These are phyloP conservation scores for Geotrypetes seraphini DNA, from an alignment of 2,797 vertebrate genomes.

Conservation along the genomic window DNA sequence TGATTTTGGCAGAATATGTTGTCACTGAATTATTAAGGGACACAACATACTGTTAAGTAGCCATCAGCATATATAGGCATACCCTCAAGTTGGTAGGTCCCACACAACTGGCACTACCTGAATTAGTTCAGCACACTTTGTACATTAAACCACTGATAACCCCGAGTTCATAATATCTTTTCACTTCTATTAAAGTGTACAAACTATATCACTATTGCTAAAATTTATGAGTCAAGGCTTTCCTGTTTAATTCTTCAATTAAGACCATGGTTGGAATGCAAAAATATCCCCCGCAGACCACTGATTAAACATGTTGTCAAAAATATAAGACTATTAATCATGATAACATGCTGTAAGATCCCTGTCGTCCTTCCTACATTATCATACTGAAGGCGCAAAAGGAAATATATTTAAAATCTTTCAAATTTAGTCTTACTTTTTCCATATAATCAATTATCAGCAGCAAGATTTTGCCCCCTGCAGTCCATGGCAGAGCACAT, in stretches of 20 bases:
- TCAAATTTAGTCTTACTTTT: background rate
- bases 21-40: constrained; percentile 38
- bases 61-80: constrained; percentile 22
- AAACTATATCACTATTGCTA: constrained; percentile 31
- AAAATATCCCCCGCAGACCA: constrained; percentile 25
- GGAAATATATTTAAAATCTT: too few species aligned
- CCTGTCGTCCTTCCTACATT: too few species aligned
- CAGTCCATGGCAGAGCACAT: constrained; percentile 56
- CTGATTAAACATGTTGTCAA: constrained; percentile 4
- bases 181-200: constrained; percentile 12
- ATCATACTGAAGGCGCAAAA: too few species aligned
- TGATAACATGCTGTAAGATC: too few species aligned
- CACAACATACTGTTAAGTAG: constrained; percentile 23
- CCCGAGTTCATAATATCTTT: too few species aligned
- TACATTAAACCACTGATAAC: too few species aligned
- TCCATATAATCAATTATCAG: constrained; percentile 42
- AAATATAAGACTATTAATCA: constrained; percentile 5
- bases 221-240: constrained; percentile 30
- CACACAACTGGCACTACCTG: constrained; percentile 4
- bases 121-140: constrained; percentile 11
- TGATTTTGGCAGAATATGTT: constrained; percentile 38
- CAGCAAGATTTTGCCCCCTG: constrained; percentile 47
- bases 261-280: constrained; percentile 17
- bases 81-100: constrained; percentile 13
- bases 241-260: constrained; percentile 25